Evolutionary conservation across 1,140 invertebrate species (phyloP).

Genomic region (Philaenus spumarius): DNA sequence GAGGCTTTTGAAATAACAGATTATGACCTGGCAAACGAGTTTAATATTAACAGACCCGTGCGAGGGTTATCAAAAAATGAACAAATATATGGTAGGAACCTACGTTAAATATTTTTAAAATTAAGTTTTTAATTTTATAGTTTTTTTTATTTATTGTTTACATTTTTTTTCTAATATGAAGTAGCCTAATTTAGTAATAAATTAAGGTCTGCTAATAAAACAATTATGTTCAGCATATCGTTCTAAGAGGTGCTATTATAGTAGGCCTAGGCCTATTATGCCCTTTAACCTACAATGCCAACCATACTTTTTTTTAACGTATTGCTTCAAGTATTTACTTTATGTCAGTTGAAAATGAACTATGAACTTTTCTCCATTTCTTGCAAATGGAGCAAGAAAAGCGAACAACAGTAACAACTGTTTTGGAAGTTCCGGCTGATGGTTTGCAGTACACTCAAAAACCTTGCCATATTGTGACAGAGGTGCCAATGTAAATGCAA

Average conservation of each 20-base stretch:
- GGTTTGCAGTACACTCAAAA: too few relatives aligned
- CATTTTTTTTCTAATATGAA: neutral
- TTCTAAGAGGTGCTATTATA: neutral
- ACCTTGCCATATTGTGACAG: too few relatives aligned
- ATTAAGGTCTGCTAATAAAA: neutral
- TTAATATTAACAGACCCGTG: conserved; percentile 66
- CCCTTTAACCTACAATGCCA: too few relatives aligned
- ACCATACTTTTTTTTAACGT: too few relatives aligned
- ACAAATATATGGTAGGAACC: conserved; percentile 88
- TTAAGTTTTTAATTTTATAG: neutral
- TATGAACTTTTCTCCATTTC: too few relatives aligned
- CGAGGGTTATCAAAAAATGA: conserved; percentile 75
- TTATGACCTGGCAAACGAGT: conserved; percentile 88
- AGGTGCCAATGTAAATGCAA: too few relatives aligned
- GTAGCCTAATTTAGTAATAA: neutral
- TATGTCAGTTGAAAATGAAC: too few relatives aligned
- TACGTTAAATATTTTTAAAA: conserved; percentile 1
- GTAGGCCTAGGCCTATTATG: neutral
- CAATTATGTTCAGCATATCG: neutral
- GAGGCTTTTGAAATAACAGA: conserved; percentile 92
- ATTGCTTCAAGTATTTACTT: too few relatives aligned
- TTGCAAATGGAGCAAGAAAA: too few relatives aligned
- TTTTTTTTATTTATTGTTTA: neutral
- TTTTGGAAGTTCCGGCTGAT: too few relatives aligned
- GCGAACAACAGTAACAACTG: too few relatives aligned